Evolutionary conservation across 2,113 vertebrate genomes (phyloP).

Genomic region (Antigone vipio): DNA sequence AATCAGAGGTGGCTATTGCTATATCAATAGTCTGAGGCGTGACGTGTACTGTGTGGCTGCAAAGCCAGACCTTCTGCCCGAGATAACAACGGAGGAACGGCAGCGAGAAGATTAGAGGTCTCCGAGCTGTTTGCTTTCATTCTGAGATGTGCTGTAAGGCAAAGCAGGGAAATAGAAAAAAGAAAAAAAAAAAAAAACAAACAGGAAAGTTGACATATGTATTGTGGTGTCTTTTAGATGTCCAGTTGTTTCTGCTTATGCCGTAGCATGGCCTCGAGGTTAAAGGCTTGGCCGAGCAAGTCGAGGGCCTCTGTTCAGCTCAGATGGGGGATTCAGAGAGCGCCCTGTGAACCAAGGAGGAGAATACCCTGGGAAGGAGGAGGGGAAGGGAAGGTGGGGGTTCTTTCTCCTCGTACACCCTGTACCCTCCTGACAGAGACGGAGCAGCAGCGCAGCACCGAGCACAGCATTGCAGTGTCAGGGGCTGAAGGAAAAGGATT

Average conservation of each 20-base stretch:
- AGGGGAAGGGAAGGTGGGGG: background rate
- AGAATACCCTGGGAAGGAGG: background rate
- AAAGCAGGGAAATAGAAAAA: background rate
- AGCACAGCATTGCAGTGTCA: fast-evolving
- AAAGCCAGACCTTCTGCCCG: background rate
- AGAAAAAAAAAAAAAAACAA: background rate
- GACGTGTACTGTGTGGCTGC: background rate
- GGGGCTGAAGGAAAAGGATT: background rate
- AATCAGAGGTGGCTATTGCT: background rate
- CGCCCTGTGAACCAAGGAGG: background rate
- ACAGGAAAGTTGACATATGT: background rate
- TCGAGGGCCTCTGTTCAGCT: background rate
- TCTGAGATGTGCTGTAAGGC: background rate
- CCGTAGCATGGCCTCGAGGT: fast-evolving
- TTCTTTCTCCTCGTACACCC: background rate
- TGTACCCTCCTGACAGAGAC: fast-evolving
- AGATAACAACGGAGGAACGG: background rate
- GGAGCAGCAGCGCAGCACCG: fast-evolving
- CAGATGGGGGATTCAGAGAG: background rate
- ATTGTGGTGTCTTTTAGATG: background rate
- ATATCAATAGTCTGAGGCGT: background rate
- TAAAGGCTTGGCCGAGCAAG: background rate
- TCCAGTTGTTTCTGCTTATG: background rate
- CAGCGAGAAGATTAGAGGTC: background rate
- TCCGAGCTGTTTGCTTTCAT: background rate